Base-by-base conservation (phyloP, 2,888 invertebrate species). In the Hypsopygia costalis region DNA sequence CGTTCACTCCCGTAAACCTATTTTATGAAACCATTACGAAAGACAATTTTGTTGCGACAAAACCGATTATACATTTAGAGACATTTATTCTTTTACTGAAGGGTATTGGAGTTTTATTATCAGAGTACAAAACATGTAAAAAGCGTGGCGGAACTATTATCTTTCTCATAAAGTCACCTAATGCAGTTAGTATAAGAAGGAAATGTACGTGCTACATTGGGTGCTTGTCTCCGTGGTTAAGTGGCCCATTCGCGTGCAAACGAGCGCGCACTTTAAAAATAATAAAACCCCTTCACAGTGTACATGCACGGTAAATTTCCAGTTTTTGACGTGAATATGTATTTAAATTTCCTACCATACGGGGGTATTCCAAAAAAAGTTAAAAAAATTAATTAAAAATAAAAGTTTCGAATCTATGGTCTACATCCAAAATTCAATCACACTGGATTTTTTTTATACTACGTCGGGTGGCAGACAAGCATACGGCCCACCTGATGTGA, bases 201-300 rank as follows among this genome's bases (percentile, higher is more conserved):
- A 75, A 73, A 69, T 69, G 64, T 72, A 56, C 56, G 58, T 62
- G 53, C 51, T 59, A 69, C 64, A 70, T 62, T 58, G 69, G 68
- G 71, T 56, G 66, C 67, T 65, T 71, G 75, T 77, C 78, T 83
- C 68, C 87, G 87, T 85, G 87, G 88, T 80, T 89, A 89, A 89
- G 89, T 89, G 87, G 87, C 79, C 83, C 78, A 89, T 89, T 89
- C 88, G 77, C 88, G 83, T 89, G 88, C 89, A 89, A 89, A 89
- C 89, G 89, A 83, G 85, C 82, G 80, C 71, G 75, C 73, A 77
- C 87, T 88, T 81, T 83, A 85, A 83, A 87, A 82, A 87, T 83
- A 85, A 87, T 82, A 81, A 81, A 86, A 85, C 75, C 80, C 73
- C 82, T 86, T 82, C 69, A 77, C 51, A 53, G 51, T 56, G 69